Base-by-base conservation (phyloP, 2,113 vertebrate species). In the Micronycteris hirsuta region DNA sequence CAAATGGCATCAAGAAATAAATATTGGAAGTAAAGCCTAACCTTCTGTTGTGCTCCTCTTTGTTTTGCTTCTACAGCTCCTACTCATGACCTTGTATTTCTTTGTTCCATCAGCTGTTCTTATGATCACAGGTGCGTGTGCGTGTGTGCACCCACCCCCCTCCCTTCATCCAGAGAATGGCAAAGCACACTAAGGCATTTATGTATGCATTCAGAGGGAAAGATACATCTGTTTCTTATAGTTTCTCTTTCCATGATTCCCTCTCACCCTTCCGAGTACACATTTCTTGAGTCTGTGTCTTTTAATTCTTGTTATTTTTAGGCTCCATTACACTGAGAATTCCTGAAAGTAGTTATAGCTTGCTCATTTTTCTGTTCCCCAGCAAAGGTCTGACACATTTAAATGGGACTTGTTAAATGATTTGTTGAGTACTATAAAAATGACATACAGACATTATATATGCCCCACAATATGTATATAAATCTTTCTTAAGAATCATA, bases 271-370 rank as follows among this genome's bases (percentile, higher is more conserved):
- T 77, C 41, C 31, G 0, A 41, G 17, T 45, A 19, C 28, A 89
- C 41, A 63, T 41, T 49, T 77, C 84, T 78, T 67, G 19, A 94
- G 20, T 52, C 41, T 74, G 14, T 96, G 14, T 49, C 43, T 94
- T 89, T 85, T 71, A 7, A 77, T 74, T 86, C 33, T 83, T 7
- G 77, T 36, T 77, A 91, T 41, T 85, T 89, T 52, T 16, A 36
- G 28, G 15, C 65, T 38, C 20, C 20, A 70, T 22, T 77, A 82
- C 33, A 82, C 54, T 68, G 9, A 94, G 14, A 52, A 81, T 28
- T 67, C 28, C n/a, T 71, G 36, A 88, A 24, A 70, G 6, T 2
- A 56, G 14, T 41, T 82, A 24, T 5, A 82, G 28, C 36, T 83
- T 47, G 15, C 7, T 68, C 7, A 58, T 28, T 73, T 52, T 78